Base-by-base conservation (phyloP, 2,113 vertebrate genomes). In the Serinus canaria region DNA sequence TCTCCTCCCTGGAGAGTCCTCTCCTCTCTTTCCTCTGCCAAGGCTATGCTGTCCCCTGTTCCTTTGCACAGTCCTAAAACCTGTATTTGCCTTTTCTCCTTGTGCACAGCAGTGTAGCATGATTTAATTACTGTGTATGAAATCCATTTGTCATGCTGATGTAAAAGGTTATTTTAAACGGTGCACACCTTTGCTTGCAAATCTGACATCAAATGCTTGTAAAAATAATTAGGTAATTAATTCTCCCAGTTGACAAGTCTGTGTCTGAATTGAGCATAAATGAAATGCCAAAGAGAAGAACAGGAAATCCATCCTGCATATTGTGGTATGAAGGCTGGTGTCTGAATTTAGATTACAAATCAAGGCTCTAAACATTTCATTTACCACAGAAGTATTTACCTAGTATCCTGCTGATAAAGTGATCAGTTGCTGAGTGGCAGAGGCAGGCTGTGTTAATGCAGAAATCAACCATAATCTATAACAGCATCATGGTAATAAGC, bases 161-260 rank as follows among this genome's bases (percentile, higher is more conserved):
- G n/a, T 39, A 69, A 80, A 87, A 94, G 59, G 67, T 60, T 73
- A 53, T 92, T 83, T 90, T 4, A 83, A 87, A 73, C 19, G 18
- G 30, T 66, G 41, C n/a, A 33, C 41, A 49, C 30, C 70, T 95
- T 58, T 43, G 35, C 58, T 85, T 73, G 55, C 37, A 80, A 90
- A 46, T 89, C 56, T 90, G 53, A 85, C 75, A 85, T 69, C n/a
- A 90, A 91, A 82, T 50, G 10, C 79, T 35, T 80, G 70, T 76
- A 83, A 96, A 94, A 95, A 80, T 83, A 93, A 93, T 88, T 66
- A 85, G 53, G 62, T 60, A 68, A 93, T 90, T 85, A 72, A 83
- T 94, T 73, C 31, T 91, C 41, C 37, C 24, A 60, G 44, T 16
- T 94, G 78, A 72, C 62, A 85, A 56, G 41, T 21, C 55, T 90